These are phyloP conservation scores for Acanthosoma haemorrhoidale DNA, from an alignment of 2,888 invertebrate species.

Conservation along the genomic window DNA sequence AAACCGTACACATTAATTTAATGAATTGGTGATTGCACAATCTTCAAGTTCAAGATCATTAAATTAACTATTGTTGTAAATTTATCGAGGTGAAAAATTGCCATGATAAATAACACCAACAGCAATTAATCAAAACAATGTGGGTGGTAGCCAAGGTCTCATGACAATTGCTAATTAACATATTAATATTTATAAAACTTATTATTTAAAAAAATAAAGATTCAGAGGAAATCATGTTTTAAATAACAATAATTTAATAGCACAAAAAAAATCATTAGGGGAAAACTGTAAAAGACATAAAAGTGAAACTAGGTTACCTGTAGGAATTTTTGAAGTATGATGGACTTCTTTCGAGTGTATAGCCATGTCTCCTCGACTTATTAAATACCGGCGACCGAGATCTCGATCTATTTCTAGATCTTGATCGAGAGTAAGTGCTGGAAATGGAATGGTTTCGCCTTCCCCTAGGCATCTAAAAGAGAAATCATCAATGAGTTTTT, in stretches of 20 bases:
- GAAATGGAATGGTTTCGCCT: slow-evolving; percentile 70
- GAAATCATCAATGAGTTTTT: slow-evolving; percentile 1
- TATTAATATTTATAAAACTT: too few relatives aligned
- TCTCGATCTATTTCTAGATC: slow-evolving; percentile 50
- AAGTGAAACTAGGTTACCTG: slow-evolving; percentile 51
- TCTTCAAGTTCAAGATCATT: too few relatives aligned
- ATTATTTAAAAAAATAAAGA: too few relatives aligned
- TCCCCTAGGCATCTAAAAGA: slow-evolving; percentile 71
- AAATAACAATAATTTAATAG: too few relatives aligned
- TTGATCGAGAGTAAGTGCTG: slow-evolving; percentile 55
- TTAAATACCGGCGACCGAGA: slow-evolving; percentile 49
- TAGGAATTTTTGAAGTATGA: slow-evolving; percentile 54
- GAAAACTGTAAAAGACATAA: too few relatives aligned
- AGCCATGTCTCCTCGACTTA: slow-evolving; percentile 51
- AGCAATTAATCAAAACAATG: not conserved
- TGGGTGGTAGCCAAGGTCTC: not conserved
- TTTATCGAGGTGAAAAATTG: not conserved
- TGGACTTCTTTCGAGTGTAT: slow-evolving; percentile 45
- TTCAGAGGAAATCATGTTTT: too few relatives aligned
- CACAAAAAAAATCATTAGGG: too few relatives aligned
- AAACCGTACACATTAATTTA: too few relatives aligned
- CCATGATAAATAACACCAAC: not conserved
- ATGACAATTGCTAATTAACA: too few relatives aligned
- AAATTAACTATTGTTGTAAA: too few relatives aligned
- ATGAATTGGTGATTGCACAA: too few relatives aligned